Evolutionary conservation across 2,888 invertebrate species (phyloP).

Genomic region (Cactoblastis cactorum): DNA sequence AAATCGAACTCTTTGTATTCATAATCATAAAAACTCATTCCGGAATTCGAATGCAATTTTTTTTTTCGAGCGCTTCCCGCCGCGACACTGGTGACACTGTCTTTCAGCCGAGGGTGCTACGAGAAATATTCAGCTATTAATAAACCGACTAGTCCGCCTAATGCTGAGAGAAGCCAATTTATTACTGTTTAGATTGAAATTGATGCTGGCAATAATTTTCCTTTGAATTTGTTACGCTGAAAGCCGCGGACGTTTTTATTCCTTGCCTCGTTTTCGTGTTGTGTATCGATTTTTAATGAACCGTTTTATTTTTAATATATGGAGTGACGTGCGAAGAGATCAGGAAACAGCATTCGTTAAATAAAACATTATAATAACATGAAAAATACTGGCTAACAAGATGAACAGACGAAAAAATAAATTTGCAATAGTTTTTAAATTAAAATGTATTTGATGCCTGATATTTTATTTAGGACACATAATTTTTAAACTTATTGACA

Average conservation of each 20-base stretch:
- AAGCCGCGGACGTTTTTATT: slow-evolving; percentile 65
- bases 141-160: slow-evolving; percentile 64
- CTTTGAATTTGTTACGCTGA: slow-evolving; percentile 71
- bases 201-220: slow-evolving; percentile 74
- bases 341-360: neutral
- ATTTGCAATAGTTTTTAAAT: neutral
- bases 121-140: slow-evolving; percentile 74
- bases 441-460: too few relatives aligned
- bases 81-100: slow-evolving; percentile 62
- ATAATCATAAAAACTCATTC: slow-evolving; percentile 34
- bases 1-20: slow-evolving; percentile 43
- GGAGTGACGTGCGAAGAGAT: slow-evolving; percentile 3
- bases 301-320: slow-evolving; percentile 25
- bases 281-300: slow-evolving; percentile 63
- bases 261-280: slow-evolving; percentile 49
- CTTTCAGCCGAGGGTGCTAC: slow-evolving; percentile 58
- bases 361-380: neutral
- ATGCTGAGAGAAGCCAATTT: slow-evolving; percentile 75
- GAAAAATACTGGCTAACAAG: neutral
- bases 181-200: slow-evolving; percentile 78
- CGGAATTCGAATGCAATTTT: slow-evolving; percentile 30
- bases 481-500: neutral
- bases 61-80: slow-evolving; percentile 61
- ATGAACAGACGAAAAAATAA: neutral
- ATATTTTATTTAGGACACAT: too few relatives aligned